Percentiles rank a stretch among this genome's conserved stretches.
Conservation (phyloP, 2,797 vertebrate genomes). For the Huso huso region DNA sequence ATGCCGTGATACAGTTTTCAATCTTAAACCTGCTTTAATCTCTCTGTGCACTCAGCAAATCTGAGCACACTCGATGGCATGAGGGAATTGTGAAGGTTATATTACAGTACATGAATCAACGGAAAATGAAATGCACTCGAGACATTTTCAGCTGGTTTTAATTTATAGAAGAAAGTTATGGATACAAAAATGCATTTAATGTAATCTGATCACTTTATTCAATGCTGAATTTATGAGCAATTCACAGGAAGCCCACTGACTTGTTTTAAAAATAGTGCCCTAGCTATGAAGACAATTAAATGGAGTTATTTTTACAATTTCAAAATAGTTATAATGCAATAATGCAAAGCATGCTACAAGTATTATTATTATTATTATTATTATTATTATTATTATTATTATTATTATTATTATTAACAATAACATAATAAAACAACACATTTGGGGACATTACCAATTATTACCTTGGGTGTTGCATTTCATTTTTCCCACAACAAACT, state of each 20-base stretch:
- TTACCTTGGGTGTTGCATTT: too few relatives aligned
- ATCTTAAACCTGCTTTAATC: constrained; percentile 73
- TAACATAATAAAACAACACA: not conserved
- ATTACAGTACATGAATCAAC: constrained; percentile 88
- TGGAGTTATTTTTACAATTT: not conserved
- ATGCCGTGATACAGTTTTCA: constrained; percentile 73
- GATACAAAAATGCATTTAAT: constrained; percentile 84
- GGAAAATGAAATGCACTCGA: constrained; percentile 88
- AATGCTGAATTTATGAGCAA: constrained; percentile 74
- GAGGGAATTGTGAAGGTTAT: constrained; percentile 81
- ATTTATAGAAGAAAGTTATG: constrained; percentile 81
- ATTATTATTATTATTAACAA: constrained; percentile 15
- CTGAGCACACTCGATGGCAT: constrained; percentile 63
- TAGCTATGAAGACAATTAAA: constrained; percentile 34
- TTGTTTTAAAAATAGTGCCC: constrained; percentile 69
- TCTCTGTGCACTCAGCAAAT: constrained; percentile 63
- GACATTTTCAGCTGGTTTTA: constrained; percentile 84
- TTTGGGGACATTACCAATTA: too few relatives aligned
- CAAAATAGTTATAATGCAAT: not conserved
- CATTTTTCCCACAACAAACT: too few relatives aligned
- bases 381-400: constrained; percentile 22
- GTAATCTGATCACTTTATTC: constrained; percentile 85
- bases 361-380: not conserved
- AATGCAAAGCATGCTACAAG: not conserved
- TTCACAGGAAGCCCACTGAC: constrained; percentile 60